phyloP scores from a whole-genome alignment of 2,797 vertebrate species.

The Menidia menidia region DNA sequence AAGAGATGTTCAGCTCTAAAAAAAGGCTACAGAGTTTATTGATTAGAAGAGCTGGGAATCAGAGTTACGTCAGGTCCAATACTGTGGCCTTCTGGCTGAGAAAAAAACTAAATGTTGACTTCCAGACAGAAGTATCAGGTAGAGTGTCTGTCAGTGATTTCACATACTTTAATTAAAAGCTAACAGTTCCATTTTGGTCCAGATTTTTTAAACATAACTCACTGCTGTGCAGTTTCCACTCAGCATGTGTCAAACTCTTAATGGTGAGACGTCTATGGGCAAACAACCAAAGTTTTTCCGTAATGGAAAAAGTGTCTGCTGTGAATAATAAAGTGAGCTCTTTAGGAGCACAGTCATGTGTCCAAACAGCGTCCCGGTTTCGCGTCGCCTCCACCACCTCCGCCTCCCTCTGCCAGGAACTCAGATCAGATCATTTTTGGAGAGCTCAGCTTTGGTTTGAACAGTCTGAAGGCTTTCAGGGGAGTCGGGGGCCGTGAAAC shows the following conservation, averaged over 20 bases:
- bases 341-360: slow-evolving; percentile 19
- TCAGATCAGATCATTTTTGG: slow-evolving; percentile 34
- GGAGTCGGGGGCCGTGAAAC: slow-evolving; percentile 3
- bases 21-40: slow-evolving; percentile 30
- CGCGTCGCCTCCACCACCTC: slow-evolving; percentile 29
- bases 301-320: slow-evolving; percentile 19
- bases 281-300: slow-evolving; percentile 27
- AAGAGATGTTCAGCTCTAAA: background rate
- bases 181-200: background rate
- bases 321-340: slow-evolving; percentile 36
- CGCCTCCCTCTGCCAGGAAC: slow-evolving; percentile 19
- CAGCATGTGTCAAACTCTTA: background rate
- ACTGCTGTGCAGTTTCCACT: too few species aligned
- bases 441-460: slow-evolving; percentile 44
- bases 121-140: background rate
- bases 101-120: slow-evolving; percentile 11
- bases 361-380: slow-evolving; percentile 28
- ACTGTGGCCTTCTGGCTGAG: slow-evolving; percentile 20
- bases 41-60: slow-evolving; percentile 45
- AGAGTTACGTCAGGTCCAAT: slow-evolving; percentile 40
- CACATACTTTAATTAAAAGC: background rate
- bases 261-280: background rate
- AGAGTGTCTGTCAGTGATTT: background rate
- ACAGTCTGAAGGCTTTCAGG: slow-evolving; percentile 14
- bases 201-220: background rate